Conservation (phyloP, 2,888 invertebrate genomes). For the Chalcosyrphus nemorum region DNA sequence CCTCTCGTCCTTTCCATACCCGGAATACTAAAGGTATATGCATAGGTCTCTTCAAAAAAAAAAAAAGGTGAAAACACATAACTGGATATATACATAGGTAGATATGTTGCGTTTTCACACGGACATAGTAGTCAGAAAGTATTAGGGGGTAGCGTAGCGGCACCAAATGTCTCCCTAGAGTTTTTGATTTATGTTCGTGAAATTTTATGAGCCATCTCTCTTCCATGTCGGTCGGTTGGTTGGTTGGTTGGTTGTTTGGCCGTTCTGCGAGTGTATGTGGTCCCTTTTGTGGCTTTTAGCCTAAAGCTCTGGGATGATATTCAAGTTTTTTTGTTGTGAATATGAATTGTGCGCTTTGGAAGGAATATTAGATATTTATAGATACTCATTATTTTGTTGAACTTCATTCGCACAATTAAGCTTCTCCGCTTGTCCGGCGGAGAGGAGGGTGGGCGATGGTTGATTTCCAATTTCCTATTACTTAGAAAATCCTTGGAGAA, state of each 20-base stretch:
- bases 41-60: slow-evolving; percentile 8
- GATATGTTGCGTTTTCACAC: slow-evolving; percentile 35
- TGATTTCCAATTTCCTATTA: slow-evolving; percentile 59
- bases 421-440: not conserved
- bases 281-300: slow-evolving; percentile 36
- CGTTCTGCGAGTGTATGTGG: slow-evolving; percentile 9
- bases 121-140: slow-evolving; percentile 26
- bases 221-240: slow-evolving; percentile 13
- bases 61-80: slow-evolving; percentile 17
- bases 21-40: not conserved
- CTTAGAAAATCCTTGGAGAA: slow-evolving; percentile 39
- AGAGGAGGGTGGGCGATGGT: slow-evolving; percentile 1
- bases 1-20: slow-evolving; percentile 21
- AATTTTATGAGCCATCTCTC: slow-evolving; percentile 67
- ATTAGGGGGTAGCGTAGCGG: slow-evolving; percentile 51
- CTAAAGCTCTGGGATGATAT: slow-evolving; percentile 54
- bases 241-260: not conserved
- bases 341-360: slow-evolving; percentile 48
- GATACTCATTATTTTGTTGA: slow-evolving; percentile 67
- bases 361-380: slow-evolving; percentile 63
- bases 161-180: slow-evolving; percentile 72
- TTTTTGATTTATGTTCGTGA: slow-evolving; percentile 72
- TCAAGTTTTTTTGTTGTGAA: slow-evolving; percentile 49
- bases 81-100: not conserved
- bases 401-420: slow-evolving; percentile 71